A percentile compares a stretch with the other conserved stretches of the same genome.
phyloP scores from a whole-genome alignment of 1,140 invertebrate genomes.

The Gonioctena quinquepunctata region DNA sequence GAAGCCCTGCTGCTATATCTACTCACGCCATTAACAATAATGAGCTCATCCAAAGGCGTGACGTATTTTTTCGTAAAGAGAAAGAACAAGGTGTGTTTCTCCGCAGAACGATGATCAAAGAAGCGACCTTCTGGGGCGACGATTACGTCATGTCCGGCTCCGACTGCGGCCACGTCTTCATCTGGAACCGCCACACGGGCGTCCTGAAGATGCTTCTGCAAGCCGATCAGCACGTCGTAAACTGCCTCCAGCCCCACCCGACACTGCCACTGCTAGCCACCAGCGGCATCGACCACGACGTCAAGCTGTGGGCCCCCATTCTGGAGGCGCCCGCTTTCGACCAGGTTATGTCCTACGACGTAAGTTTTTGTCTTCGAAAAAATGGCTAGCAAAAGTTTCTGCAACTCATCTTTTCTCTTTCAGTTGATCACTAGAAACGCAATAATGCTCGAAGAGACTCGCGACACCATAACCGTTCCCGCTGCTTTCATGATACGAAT shows the following conservation, averaged over 20 bases:
- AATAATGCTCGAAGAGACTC: slow-evolving; percentile 86
- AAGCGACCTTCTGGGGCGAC: slow-evolving; percentile 87
- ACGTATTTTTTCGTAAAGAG: no score
- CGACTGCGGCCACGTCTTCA: slow-evolving; percentile 82
- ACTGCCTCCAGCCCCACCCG: slow-evolving; percentile 86
- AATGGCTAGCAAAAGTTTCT: neutral
- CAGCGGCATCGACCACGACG: slow-evolving; percentile 89
- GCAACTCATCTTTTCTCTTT: slow-evolving; percentile 27
- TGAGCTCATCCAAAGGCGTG: no score
- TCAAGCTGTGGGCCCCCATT: slow-evolving; percentile 83
- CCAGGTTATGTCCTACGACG: slow-evolving; percentile 69
- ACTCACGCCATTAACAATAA: no score
- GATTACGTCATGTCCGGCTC: slow-evolving; percentile 83
- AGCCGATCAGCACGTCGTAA: slow-evolving; percentile 86
- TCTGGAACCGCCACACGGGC: slow-evolving; percentile 69
- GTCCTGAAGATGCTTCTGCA: slow-evolving; percentile 77
- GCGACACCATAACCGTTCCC: slow-evolving; percentile 87
- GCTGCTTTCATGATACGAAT: slow-evolving; percentile 88
- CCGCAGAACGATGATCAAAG: slow-evolving; percentile 85
- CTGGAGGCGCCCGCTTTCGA: slow-evolving; percentile 67
- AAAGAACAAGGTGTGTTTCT: no score
- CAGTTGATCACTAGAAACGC: slow-evolving; percentile 83
- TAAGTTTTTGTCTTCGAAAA: slow-evolving; percentile 56
- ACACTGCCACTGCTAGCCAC: slow-evolving; percentile 79
- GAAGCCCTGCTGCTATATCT: no score